Percentiles rank a stretch among this genome's conserved stretches.
phyloP scores from a whole-genome alignment of 2,113 vertebrate genomes.

The Philantomba maxwellii region DNA sequence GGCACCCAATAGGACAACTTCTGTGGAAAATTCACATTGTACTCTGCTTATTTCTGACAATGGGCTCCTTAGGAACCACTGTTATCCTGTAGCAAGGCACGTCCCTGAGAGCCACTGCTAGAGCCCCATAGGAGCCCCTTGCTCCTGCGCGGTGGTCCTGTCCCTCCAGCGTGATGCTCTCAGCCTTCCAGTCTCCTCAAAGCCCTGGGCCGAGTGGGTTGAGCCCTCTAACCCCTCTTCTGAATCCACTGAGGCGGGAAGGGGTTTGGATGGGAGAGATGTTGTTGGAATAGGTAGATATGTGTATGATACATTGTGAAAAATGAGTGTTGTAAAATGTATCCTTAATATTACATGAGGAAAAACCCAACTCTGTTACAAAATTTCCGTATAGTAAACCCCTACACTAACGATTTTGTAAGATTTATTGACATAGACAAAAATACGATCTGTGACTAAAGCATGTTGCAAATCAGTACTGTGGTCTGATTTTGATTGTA shows the following conservation, averaged over 20 bases:
- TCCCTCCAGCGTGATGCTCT: accelerated
- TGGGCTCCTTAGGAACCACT: background rate
- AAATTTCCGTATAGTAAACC: background rate
- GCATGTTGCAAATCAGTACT: background rate
- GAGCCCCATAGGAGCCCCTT: background rate
- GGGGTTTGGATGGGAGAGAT: background rate
- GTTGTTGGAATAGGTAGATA: background rate
- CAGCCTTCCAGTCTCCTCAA: background rate
- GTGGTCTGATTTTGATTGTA: background rate
- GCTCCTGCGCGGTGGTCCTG: background rate
- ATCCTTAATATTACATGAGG: background rate
- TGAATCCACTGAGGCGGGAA: background rate
- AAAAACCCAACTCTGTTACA: background rate
- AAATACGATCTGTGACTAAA: background rate
- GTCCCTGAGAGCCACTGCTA: background rate
- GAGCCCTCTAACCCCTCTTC: background rate
- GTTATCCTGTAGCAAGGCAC: background rate
- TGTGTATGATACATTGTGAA: background rate
- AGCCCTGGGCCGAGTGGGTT: too few species aligned
- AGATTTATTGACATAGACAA: background rate
- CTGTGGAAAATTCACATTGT: background rate
- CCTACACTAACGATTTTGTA: background rate
- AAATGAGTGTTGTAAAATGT: background rate
- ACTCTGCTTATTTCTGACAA: background rate
- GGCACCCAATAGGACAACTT: background rate